Evolutionary conservation across 2,888 invertebrate species (phyloP).

Genomic region (Chirona hameri): DNA sequence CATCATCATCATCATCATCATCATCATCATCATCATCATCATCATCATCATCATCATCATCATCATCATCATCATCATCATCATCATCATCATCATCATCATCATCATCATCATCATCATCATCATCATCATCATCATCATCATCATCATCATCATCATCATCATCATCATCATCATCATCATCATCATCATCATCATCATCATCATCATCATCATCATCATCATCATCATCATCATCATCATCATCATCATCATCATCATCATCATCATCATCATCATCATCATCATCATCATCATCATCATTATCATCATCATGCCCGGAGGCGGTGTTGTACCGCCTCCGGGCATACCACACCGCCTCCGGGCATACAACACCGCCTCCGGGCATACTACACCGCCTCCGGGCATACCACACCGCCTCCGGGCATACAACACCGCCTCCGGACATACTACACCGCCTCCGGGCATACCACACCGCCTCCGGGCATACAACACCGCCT

Average conservation of each 20-base stretch:
- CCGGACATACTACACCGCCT: too few species aligned
- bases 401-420: too few species aligned
- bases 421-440: too few species aligned
- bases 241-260: conserved; percentile 22
- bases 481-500: too few species aligned
- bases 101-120: conserved; percentile 22
- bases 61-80: conserved; percentile 22
- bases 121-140: conserved; percentile 22
- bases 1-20: conserved; percentile 22
- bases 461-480: too few species aligned
- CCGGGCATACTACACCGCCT: not conserved
- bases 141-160: conserved; percentile 22
- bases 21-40: conserved; percentile 22
- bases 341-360: too few species aligned
- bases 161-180: conserved; percentile 22
- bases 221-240: conserved; percentile 22
- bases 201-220: conserved; percentile 22
- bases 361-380: too few species aligned
- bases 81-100: conserved; percentile 22
- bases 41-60: conserved; percentile 22
- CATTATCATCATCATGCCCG: conserved; percentile 4
- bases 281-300: conserved; percentile 22
- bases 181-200: conserved; percentile 22
- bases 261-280: conserved; percentile 22
- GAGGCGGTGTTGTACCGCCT: too few species aligned